Base-by-base conservation (phyloP, 2,888 invertebrate genomes). In the Drosophila kanekoi region DNA sequence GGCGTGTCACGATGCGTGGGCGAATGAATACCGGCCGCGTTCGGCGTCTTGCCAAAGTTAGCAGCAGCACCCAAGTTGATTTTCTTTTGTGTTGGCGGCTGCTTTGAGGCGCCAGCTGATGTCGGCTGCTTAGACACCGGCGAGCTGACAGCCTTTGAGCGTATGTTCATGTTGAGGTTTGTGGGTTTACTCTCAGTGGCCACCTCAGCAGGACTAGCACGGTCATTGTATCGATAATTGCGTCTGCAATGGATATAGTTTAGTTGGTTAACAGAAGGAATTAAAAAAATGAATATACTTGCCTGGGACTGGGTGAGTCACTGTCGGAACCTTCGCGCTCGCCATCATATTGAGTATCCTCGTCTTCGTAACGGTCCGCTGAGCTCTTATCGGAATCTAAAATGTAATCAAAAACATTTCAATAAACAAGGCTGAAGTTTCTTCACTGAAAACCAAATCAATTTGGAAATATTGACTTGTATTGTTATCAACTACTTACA, bases 241-340 rank as follows among this genome's bases (percentile, higher is more conserved):
- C 92, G 91, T 60, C 78, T 89, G 44, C 3, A 35, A 45, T 32
- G 5, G 10, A 20, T 1, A 8, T 8, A 3, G 14, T 40, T 38
- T 43, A 18, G 8, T 38, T 11, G 13, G n/a, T n/a, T 10, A 16
- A 2, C 10, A 41, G 1, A 5, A 23, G 11, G 6, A 9, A 10
- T 6, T 11, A 2, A 10, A 18, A 5, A 4, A 4, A 4, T 20
- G 4, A 9, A 28, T 16, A 5, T 0, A 28, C 54, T 52, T 81
- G 90, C 92, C 89, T 91, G 49, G 92, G 93, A 72, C 93, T 93
- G 20, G 93, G 93, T 45, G 94, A 93, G 82, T 95, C 95, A 53
- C 94, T 94, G 84, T 96, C 96, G 18, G 95, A 95, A 79, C 95
- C 95, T 82, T 95, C 95, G 53, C 94, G 93, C 76, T 95, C 95